Evolutionary conservation across 2,113 vertebrate species (phyloP).

Genomic region (Cebidichthys violaceus): DNA sequence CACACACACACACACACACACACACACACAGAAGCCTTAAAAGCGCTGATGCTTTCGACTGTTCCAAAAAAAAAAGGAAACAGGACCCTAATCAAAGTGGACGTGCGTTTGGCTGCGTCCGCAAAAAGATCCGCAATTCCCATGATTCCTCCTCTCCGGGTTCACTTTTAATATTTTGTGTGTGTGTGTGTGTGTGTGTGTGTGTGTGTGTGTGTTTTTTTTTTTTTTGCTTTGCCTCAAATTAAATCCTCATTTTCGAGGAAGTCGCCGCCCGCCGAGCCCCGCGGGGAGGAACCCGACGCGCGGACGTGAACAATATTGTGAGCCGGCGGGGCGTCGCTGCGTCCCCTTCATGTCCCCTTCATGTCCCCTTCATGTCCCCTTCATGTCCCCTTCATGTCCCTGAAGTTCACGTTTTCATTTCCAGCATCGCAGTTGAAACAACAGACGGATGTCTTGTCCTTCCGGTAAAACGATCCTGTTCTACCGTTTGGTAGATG

Average conservation of each 20-base stretch:
- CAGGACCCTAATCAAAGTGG: conserved; percentile 71
- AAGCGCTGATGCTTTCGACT: conserved; percentile 67
- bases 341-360: conserved; percentile 38
- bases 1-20: neutral
- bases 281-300: neutral
- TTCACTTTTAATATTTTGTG: neutral
- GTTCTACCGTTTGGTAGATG: conserved; percentile 23
- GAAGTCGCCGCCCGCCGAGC: neutral
- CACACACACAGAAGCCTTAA: conserved; percentile 27
- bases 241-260: conserved; percentile 56
- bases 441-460: conserved; percentile 29
- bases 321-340: neutral
- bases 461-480: neutral
- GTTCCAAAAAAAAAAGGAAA: conserved; percentile 12
- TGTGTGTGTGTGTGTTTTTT: neutral
- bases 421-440: conserved; percentile 12
- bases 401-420: neutral
- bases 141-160: conserved; percentile 32
- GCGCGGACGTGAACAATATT: conserved; percentile 2
- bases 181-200: no score
- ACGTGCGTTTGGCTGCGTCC: conserved; percentile 67
- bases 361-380: no score
- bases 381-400: conserved; percentile 45
- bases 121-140: conserved; percentile 56
- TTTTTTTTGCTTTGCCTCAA: conserved; percentile 26